A percentile compares a stretch with the other conserved stretches of the same genome.
These are phyloP conservation scores for Unio delphinus DNA, from an alignment of 2,888 invertebrate species.

Conservation along the genomic window DNA sequence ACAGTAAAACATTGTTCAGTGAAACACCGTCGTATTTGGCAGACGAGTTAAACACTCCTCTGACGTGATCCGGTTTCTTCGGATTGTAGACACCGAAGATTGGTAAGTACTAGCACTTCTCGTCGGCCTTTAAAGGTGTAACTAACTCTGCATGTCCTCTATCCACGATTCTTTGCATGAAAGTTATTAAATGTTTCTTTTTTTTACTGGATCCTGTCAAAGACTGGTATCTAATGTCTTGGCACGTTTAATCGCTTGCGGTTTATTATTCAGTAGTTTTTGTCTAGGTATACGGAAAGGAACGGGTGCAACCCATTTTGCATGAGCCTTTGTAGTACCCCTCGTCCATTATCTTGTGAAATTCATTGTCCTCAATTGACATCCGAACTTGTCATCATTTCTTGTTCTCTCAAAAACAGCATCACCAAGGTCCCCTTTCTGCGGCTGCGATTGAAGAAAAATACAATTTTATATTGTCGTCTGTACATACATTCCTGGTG, in stretches of 20 bases:
- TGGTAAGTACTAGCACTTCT: slow-evolving; percentile 21
- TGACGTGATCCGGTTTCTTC: slow-evolving; percentile 11
- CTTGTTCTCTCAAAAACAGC: slow-evolving; percentile 1
- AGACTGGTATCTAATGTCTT: slow-evolving; percentile 1
- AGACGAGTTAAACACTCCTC: slow-evolving; percentile 23
- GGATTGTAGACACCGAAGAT: slow-evolving; percentile 15
- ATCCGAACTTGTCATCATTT: slow-evolving; percentile 4
- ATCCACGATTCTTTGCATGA: slow-evolving; percentile 14
- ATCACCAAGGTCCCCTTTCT: not conserved
- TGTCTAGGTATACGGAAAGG: slow-evolving; percentile 10
- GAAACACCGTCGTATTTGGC: slow-evolving; percentile 15
- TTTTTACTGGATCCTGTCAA: slow-evolving; percentile 8
- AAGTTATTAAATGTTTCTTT: slow-evolving; percentile 9
- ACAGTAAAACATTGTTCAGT: slow-evolving; percentile 14
- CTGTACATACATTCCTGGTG: not conserved
- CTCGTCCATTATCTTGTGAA: slow-evolving; percentile 12
- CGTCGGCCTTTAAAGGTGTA: slow-evolving; percentile 2
- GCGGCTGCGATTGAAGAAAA: not conserved
- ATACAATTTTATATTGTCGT: not conserved
- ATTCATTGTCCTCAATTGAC: slow-evolving; percentile 13
- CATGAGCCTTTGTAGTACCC: slow-evolving; percentile 5
- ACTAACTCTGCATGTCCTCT: slow-evolving; percentile 13
- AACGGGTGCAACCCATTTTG: slow-evolving; percentile 20
- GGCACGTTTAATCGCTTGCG: slow-evolving; percentile 1
- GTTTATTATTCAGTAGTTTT: slow-evolving; percentile 12